Evolutionary conservation across 2,797 vertebrate genomes (phyloP).

Genomic region (Iguana delicatissima): DNA sequence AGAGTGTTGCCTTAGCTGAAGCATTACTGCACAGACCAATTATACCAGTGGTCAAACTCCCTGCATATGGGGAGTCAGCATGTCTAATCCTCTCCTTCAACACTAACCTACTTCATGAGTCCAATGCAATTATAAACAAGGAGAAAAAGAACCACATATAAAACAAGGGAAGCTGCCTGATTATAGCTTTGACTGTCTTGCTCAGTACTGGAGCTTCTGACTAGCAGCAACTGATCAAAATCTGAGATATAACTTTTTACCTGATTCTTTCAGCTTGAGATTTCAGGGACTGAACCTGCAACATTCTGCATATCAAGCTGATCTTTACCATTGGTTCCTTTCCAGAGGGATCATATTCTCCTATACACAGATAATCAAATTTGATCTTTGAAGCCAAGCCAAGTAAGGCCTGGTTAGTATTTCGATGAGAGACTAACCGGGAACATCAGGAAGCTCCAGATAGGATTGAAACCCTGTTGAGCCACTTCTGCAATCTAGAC

Average conservation of each 20-base stretch:
- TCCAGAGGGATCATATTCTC: not conserved
- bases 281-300: not conserved
- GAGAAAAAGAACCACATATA: not conserved
- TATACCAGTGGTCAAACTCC: too few relatives aligned
- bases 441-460: too few relatives aligned
- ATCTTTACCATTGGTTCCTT: not conserved
- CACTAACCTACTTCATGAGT: not conserved
- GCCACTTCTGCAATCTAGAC: too few relatives aligned
- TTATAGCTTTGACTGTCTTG: not conserved
- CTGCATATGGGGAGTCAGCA: not conserved
- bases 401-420: too few relatives aligned
- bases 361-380: too few relatives aligned
- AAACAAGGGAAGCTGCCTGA: not conserved
- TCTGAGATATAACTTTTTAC: not conserved
- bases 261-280: not conserved
- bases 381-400: too few relatives aligned
- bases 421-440: too few relatives aligned
- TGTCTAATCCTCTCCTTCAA: not conserved
- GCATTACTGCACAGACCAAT: not conserved
- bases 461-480: too few relatives aligned
- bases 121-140: not conserved
- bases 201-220: not conserved
- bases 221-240: not conserved
- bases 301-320: not conserved
- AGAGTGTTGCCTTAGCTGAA: not conserved